phyloP scores from a whole-genome alignment of 2,888 invertebrate genomes.

The Laothoe populi region DNA sequence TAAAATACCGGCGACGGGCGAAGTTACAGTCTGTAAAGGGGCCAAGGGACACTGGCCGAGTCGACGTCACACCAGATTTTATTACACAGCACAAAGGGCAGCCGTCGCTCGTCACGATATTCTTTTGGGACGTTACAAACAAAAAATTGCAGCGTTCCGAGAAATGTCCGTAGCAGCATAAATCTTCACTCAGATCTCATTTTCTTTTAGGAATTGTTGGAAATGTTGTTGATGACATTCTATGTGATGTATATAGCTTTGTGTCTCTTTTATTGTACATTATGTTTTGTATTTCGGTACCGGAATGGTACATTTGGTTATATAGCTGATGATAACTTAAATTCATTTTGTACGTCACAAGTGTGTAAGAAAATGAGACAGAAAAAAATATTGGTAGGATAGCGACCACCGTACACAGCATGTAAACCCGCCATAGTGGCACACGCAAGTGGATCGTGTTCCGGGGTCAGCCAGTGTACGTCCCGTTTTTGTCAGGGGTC shows the following conservation, averaged over 20 bases:
- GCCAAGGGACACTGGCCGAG: constrained; percentile 56
- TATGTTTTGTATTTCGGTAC: too few species aligned
- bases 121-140: constrained; percentile 58
- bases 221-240: background rate
- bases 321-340: too few species aligned
- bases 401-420: too few species aligned
- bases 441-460: too few species aligned
- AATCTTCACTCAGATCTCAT: constrained; percentile 13
- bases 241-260: background rate
- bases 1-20: constrained; percentile 74
- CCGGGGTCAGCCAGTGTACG: too few species aligned
- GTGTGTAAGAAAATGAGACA: too few species aligned
- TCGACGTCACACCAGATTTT: constrained; percentile 70
- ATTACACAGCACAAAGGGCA: constrained; percentile 71
- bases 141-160: constrained; percentile 55
- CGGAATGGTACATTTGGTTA: background rate
- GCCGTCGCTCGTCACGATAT: constrained; percentile 52
- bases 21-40: constrained; percentile 74
- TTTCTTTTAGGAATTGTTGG: constrained; percentile 7
- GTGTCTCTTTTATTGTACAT: background rate
- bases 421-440: too few species aligned
- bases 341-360: too few species aligned
- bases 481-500: too few species aligned
- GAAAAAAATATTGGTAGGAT: too few species aligned
- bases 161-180: constrained; percentile 26